phyloP scores from a whole-genome alignment of 2,888 invertebrate genomes.

The Auanema freiburgensis region DNA sequence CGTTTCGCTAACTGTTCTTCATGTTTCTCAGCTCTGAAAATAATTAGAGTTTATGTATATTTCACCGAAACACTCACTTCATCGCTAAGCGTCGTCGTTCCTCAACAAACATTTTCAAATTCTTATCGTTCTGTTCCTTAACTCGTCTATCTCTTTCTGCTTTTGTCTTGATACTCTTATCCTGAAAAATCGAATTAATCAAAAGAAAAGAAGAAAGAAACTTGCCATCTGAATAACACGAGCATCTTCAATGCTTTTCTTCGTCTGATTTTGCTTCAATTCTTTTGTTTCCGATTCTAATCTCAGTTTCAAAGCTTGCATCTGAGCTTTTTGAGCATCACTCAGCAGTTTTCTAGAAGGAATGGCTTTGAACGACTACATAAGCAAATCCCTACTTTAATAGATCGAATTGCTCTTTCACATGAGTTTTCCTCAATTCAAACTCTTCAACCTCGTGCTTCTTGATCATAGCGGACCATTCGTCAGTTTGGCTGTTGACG shows the following conservation, averaged over 20 bases:
- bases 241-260: slow-evolving; percentile 93
- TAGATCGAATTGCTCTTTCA: slow-evolving; percentile 70
- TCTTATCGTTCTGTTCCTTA: slow-evolving; percentile 84
- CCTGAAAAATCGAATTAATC: slow-evolving; percentile 71
- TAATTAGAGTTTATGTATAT: not conserved
- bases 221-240: slow-evolving; percentile 76
- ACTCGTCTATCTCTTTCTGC: slow-evolving; percentile 87
- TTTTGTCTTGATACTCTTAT: slow-evolving; percentile 91
- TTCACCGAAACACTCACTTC: slow-evolving; percentile 37
- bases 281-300: slow-evolving; percentile 81
- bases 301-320: slow-evolving; percentile 47
- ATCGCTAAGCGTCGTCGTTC: slow-evolving; percentile 60
- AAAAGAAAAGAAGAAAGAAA: slow-evolving; percentile 1
- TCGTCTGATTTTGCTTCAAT: slow-evolving; percentile 89
- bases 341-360: slow-evolving; percentile 76
- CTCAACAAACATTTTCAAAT: slow-evolving; percentile 64
- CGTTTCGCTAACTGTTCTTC: slow-evolving; percentile 59
- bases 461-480: slow-evolving; percentile 89
- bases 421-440: slow-evolving; percentile 74
- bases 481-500: slow-evolving; percentile 87
- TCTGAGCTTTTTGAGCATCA: slow-evolving; percentile 74
- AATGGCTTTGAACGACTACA: no score
- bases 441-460: slow-evolving; percentile 78
- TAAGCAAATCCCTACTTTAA: no score
- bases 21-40: slow-evolving; percentile 54